Evolutionary conservation across 92 coral and sea anemone genomes (phyloP), one percentile per base, ranked within the genome.

Genomic region (Paragorgia papillata): DNA sequence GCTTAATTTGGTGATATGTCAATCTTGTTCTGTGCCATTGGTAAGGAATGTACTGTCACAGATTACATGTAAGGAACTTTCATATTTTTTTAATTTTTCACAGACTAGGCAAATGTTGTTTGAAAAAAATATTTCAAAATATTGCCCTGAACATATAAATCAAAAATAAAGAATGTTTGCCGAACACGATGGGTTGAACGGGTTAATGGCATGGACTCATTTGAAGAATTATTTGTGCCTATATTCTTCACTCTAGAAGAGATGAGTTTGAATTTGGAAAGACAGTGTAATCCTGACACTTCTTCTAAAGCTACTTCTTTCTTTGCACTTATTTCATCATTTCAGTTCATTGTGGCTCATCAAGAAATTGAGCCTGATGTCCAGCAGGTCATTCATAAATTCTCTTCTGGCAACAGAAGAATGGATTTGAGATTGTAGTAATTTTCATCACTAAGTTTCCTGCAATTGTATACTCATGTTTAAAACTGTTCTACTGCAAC

Each of bases 171-270:
- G 30, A 24, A 62, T 62, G 68, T 62, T 28, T 62, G 68, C 30
- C 39, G 44, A 29, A 62, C 68, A 10, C 26, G 68, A 33, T 62
- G 33, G 68, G 41, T 62, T 29, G 68, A 62, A 29, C 68, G 68
- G 5, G 15, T 62, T 62, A 28, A 62, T 19, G 68, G 41, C 19
- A n/a, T 63, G 50, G 43, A 40, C 25, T 31, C 50, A 26, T 63
- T 63, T 63, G 1, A 63, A 33, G 70, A n/a, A n/a, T n/a, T n/a
- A n/a, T n/a, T n/a, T n/a, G n/a, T n/a, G n/a, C n/a, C n/a, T n/a
- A n/a, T n/a, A 33, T 63, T 35, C 34, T 6, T 51, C 17, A 51
- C 58, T 5, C 17, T 51, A 19, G 17, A 17, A 3, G 58, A 51
- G 17, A 51, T 51, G 7, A 51, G 58, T 51, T 17, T 17, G 26